Evolutionary conservation across 2,113 vertebrate genomes (phyloP).

Genomic region (Proteles cristata): DNA sequence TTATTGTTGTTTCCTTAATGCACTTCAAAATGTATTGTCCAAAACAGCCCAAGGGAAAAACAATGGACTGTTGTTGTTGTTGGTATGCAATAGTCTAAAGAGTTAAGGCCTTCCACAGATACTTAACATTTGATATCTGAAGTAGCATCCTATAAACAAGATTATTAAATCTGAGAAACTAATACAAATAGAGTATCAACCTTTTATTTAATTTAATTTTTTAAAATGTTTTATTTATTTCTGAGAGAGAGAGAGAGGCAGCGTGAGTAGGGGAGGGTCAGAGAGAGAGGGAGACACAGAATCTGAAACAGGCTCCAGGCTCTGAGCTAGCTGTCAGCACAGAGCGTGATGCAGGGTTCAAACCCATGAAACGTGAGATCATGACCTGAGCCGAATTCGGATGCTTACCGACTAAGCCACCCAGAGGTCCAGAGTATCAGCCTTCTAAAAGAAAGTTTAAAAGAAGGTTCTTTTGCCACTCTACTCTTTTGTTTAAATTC

Average conservation of each 20-base stretch:
- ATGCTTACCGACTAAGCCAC: too few relatives aligned
- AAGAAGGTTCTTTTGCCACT: not conserved
- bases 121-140: conserved; percentile 51
- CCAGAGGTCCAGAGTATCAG: too few relatives aligned
- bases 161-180: conserved; percentile 49
- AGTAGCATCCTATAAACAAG: conserved; percentile 54
- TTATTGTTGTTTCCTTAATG: conserved; percentile 44
- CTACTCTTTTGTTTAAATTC: not conserved
- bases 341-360: too few relatives aligned
- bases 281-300: too few relatives aligned
- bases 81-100: not conserved
- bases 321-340: too few relatives aligned
- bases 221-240: too few relatives aligned
- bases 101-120: conserved; percentile 52
- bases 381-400: too few relatives aligned
- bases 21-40: conserved; percentile 55
- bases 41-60: not conserved
- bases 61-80: not conserved
- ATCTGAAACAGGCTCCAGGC: too few relatives aligned
- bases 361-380: too few relatives aligned
- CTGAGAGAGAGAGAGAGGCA: too few relatives aligned
- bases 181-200: not conserved
- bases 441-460: not conserved
- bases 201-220: not conserved
- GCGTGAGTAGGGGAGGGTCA: too few relatives aligned